A percentile compares a stretch with the other conserved stretches of the same genome.
These are phyloP conservation scores for Grus americana DNA, from an alignment of 2,113 vertebrate genomes.

Conservation along the genomic window DNA sequence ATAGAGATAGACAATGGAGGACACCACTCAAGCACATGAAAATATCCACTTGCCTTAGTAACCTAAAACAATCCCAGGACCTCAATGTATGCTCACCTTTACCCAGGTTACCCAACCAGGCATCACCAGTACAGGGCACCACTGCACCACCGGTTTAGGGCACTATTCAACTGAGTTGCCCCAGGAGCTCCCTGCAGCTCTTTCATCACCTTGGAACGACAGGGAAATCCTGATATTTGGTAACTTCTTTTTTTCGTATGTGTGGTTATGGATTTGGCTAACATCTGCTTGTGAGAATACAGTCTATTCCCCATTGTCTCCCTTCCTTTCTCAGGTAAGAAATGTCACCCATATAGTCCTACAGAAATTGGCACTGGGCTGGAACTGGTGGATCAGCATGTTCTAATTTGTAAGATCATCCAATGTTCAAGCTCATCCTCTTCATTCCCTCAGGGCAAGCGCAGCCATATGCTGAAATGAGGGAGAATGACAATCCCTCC, in stretches of 20 bases:
- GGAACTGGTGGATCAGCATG: background rate
- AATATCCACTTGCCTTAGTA: background rate
- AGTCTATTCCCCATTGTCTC: background rate
- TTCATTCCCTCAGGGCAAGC: background rate
- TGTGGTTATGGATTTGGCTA: background rate
- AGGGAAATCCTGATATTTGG: background rate
- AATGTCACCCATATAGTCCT: background rate
- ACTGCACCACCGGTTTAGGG: background rate
- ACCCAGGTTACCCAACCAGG: background rate
- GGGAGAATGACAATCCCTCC: background rate
- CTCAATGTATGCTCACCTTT: background rate
- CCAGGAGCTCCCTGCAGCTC: background rate
- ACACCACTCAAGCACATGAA: background rate
- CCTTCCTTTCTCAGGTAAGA: background rate
- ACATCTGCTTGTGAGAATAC: background rate
- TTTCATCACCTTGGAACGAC: background rate
- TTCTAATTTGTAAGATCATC: background rate
- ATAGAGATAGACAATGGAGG: background rate
- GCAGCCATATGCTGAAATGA: background rate
- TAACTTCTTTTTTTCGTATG: background rate
- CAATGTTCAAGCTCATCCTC: background rate
- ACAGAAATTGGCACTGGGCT: background rate
- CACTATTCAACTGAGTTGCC: background rate
- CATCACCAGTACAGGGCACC: background rate
- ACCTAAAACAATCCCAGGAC: background rate